These are phyloP conservation scores for Clarias macrocephalus DNA, from an alignment of 2,113 vertebrate species.

Conservation along the genomic window DNA sequence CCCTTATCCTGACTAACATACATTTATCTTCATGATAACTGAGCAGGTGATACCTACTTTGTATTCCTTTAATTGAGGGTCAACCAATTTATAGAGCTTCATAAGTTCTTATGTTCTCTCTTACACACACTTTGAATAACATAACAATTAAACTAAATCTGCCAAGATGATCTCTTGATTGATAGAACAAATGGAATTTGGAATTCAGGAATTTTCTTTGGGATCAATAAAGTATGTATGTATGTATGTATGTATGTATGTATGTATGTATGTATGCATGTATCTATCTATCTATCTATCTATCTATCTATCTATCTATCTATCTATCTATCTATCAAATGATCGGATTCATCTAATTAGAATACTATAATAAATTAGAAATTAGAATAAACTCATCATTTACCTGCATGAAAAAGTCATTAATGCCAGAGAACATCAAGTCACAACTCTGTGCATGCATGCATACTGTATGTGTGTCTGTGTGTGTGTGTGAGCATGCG, in stretches of 20 bases:
- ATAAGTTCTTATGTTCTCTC: neutral
- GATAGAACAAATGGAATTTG: neutral
- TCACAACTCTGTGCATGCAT: too few relatives aligned
- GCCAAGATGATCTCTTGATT: neutral
- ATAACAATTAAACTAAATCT: neutral
- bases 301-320: too few relatives aligned
- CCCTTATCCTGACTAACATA: too few relatives aligned
- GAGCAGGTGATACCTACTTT: neutral
- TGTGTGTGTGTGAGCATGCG: neutral
- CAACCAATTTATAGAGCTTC: too few relatives aligned
- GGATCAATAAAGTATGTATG: too few relatives aligned
- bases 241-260: too few relatives aligned
- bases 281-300: too few relatives aligned
- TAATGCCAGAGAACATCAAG: neutral
- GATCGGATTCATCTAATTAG: neutral
- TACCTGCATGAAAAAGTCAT: constrained; percentile 14
- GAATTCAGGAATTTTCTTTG: too few relatives aligned
- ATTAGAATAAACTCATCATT: neutral
- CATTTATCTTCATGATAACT: too few relatives aligned
- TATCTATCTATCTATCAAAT: too few relatives aligned
- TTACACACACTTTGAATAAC: neutral
- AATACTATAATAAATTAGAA: neutral
- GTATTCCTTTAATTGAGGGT: neutral
- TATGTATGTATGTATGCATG: too few relatives aligned
- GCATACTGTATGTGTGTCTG: too few relatives aligned